Evolutionary conservation across 1,140 invertebrate genomes (phyloP).

Genomic region (Platorchestia sp.): DNA sequence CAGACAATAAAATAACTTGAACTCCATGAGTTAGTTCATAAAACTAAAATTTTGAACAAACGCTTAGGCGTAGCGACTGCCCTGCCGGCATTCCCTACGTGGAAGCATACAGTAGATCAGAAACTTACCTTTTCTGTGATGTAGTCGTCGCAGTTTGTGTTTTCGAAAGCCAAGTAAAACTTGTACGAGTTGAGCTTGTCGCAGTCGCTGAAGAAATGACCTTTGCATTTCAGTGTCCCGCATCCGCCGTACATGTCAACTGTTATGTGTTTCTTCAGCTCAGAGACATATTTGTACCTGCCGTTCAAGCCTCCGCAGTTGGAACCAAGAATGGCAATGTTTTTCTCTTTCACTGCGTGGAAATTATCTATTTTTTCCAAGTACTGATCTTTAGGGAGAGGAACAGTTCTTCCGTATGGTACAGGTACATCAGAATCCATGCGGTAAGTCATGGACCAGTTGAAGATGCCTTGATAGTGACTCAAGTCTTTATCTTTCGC

Average conservation of each 20-base stretch:
- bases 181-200: slow-evolving; percentile 75
- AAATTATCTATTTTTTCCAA: slow-evolving; percentile 55
- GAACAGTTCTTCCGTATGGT: slow-evolving; percentile 77
- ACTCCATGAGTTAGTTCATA: no score
- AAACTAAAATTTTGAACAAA: no score
- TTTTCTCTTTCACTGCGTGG: slow-evolving; percentile 65
- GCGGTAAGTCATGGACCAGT: slow-evolving; percentile 85
- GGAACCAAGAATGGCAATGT: slow-evolving; percentile 77
- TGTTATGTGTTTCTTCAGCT: slow-evolving; percentile 74
- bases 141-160: slow-evolving; percentile 80
- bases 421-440: slow-evolving; percentile 79
- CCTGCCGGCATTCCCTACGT: not conserved
- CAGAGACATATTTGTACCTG: slow-evolving; percentile 76
- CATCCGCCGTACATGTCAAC: slow-evolving; percentile 77
- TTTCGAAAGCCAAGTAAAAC: slow-evolving; percentile 85
- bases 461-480: slow-evolving; percentile 75
- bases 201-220: slow-evolving; percentile 77
- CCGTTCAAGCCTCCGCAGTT: slow-evolving; percentile 75
- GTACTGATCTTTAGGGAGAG: slow-evolving; percentile 60
- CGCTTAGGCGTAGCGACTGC: not conserved
- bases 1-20: no score
- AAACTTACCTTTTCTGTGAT: slow-evolving; percentile 77
- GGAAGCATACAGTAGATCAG: not conserved
- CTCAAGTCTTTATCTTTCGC: slow-evolving; percentile 69
- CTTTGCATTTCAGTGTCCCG: slow-evolving; percentile 73